Conservation (phyloP, 2,797 vertebrate species). For the Gadopsis bispinosus region DNA sequence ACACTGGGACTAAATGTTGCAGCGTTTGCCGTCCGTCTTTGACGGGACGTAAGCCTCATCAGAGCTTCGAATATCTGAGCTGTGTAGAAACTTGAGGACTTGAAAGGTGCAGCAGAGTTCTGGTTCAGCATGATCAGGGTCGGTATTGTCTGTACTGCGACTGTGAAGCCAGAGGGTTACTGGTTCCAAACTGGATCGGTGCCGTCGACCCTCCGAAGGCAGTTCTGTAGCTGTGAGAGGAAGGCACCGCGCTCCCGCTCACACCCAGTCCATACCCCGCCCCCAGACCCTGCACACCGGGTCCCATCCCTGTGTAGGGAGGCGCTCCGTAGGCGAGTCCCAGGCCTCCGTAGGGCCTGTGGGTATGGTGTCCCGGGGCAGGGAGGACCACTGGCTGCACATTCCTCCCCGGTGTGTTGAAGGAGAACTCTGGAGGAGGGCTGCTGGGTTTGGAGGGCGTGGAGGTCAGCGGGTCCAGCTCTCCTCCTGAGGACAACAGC, state of each 20-base stretch:
- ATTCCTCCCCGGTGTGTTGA: conserved; percentile 92
- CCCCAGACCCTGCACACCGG: conserved; percentile 80
- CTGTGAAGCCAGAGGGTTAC: conserved; percentile 71
- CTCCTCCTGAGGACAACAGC: conserved; percentile 54
- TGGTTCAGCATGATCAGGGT: conserved; percentile 76
- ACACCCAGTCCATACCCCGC: conserved; percentile 52
- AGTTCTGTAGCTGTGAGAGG: conserved; percentile 90
- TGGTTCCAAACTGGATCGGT: conserved; percentile 85
- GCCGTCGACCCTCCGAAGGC: conserved; percentile 76
- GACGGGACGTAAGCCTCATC: not conserved
- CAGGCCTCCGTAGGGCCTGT: conserved; percentile 86
- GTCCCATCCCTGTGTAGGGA: conserved; percentile 80
- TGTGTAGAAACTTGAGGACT: not conserved
- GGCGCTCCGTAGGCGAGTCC: conserved; percentile 86
- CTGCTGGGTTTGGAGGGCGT: conserved; percentile 92
- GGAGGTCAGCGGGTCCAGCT: conserved; percentile 88
- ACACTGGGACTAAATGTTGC: not conserved
- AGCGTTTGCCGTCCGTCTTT: not conserved
- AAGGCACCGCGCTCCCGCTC: conserved; percentile 40
- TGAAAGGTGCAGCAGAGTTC: not conserved
- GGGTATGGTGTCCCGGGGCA: conserved; percentile 81
- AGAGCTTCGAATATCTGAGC: not conserved
- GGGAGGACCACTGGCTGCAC: conserved; percentile 87
- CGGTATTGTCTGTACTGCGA: conserved; percentile 84
- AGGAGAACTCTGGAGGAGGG: conserved; percentile 95